A percentile compares a stretch with the other conserved stretches of the same genome.
Conservation (phyloP, 35 echinoderm and acorn worm species). For the Patiria miniata region DNA sequence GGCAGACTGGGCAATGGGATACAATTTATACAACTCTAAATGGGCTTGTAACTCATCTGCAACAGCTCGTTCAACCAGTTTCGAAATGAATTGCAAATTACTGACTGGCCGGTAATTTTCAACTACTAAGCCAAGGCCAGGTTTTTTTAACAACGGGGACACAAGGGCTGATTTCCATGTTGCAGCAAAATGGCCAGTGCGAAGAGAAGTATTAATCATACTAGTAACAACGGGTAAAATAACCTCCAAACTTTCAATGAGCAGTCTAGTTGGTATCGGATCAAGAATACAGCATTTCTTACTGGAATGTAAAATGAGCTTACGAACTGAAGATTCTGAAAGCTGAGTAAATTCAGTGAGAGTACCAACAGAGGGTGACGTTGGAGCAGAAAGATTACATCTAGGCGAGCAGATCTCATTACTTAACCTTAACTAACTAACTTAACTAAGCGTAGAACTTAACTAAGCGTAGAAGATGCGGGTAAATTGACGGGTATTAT, state of each 20-base stretch:
- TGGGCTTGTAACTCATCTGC: not conserved
- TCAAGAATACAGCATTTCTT: too few relatives aligned
- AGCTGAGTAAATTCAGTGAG: not conserved
- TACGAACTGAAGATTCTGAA: not conserved
- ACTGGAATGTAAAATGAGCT: not conserved
- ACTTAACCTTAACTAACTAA: not conserved
- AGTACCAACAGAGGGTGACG: not conserved
- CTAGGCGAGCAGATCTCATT: not conserved
- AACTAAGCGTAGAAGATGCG: too few relatives aligned
- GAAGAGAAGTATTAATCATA: not conserved
- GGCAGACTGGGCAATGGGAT: not conserved
- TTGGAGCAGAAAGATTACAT: not conserved
- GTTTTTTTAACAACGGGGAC: not conserved
- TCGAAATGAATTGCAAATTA: not conserved
- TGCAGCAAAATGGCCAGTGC: not conserved
- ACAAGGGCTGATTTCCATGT: not conserved
- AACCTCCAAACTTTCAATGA: not conserved
- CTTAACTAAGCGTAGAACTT: too few relatives aligned
- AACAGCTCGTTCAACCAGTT: not conserved
- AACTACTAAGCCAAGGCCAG: not conserved
- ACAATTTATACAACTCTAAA: not conserved
- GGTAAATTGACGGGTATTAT: too few relatives aligned
- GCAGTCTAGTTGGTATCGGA: not conserved
- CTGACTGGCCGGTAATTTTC: not conserved
- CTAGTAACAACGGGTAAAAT: not conserved